Evolutionary conservation across 2,113 vertebrate species (phyloP).

Genomic region (Cygnus atratus): DNA sequence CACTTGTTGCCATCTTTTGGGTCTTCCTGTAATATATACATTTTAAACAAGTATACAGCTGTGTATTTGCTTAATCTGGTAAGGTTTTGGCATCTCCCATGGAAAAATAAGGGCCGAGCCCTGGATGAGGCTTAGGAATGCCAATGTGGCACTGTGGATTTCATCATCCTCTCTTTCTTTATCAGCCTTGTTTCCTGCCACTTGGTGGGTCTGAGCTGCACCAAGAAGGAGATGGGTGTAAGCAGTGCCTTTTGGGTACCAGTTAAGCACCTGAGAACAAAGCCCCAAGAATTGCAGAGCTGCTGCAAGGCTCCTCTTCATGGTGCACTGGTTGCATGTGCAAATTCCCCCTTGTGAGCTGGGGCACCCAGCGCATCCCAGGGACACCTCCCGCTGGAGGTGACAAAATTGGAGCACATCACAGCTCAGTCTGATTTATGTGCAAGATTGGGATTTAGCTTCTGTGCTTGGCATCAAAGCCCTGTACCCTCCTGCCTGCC

Average conservation of each 20-base stretch:
- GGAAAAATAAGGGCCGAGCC: conserved; percentile 16
- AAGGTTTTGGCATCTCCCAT: background rate
- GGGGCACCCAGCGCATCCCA: background rate
- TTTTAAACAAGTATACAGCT: background rate
- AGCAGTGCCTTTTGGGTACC: background rate
- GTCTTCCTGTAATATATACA: background rate
- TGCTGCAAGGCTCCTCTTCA: background rate
- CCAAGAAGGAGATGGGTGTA: background rate
- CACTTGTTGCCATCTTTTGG: background rate
- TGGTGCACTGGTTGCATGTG: rapidly evolving
- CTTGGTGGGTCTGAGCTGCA: background rate
- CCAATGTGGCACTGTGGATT: rapidly evolving
- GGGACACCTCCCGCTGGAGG: rapidly evolving
- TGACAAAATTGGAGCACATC: background rate
- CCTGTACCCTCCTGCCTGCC: background rate
- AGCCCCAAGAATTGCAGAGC: background rate
- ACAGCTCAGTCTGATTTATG: background rate
- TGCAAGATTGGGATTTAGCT: background rate
- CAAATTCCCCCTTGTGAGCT: background rate
- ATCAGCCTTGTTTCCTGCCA: background rate
- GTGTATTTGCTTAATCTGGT: background rate
- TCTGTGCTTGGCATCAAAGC: background rate
- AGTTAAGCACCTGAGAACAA: background rate
- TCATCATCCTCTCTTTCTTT: background rate
- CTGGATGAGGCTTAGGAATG: background rate